phyloP scores from a whole-genome alignment of 92 coral and sea anemone genomes.

The Palythoa heliodiscus region DNA sequence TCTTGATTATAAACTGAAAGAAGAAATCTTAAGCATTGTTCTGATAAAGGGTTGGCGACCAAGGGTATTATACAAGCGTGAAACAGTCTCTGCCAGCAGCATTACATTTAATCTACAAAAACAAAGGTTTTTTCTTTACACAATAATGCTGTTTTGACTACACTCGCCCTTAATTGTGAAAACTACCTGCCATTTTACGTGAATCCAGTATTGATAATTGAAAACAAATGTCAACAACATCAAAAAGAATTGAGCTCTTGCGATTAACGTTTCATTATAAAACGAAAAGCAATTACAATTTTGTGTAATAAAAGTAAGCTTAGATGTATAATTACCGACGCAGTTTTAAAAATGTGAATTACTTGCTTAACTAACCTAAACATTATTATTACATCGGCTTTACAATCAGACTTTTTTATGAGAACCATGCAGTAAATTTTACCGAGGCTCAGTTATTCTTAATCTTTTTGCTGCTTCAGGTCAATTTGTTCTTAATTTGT shows the following conservation, averaged over 20 bases:
- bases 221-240: conserved; percentile 3
- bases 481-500: too few relatives aligned
- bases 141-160: not conserved
- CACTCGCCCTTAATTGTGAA: not conserved
- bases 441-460: too few relatives aligned
- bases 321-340: too few relatives aligned
- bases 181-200: not conserved
- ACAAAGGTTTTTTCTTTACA: not conserved
- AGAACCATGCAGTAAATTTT: too few relatives aligned
- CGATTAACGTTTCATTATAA: conserved; percentile 4
- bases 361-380: too few relatives aligned
- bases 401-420: too few relatives aligned
- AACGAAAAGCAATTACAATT: not conserved
- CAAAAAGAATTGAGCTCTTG: too few relatives aligned
- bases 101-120: not conserved
- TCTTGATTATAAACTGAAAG: not conserved
- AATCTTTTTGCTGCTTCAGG: too few relatives aligned
- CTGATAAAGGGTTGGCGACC: not conserved
- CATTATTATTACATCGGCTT: too few relatives aligned
- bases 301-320: too few relatives aligned
- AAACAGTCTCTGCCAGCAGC: not conserved
- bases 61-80: not conserved
- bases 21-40: not conserved
- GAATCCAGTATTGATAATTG: not conserved
- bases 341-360: too few relatives aligned